A percentile compares a stretch with the other conserved stretches of the same genome.
These are phyloP conservation scores for rat (Rattus norvegicus) DNA, from an alignment of 2,113 vertebrate species.

Conservation along the genomic window DNA sequence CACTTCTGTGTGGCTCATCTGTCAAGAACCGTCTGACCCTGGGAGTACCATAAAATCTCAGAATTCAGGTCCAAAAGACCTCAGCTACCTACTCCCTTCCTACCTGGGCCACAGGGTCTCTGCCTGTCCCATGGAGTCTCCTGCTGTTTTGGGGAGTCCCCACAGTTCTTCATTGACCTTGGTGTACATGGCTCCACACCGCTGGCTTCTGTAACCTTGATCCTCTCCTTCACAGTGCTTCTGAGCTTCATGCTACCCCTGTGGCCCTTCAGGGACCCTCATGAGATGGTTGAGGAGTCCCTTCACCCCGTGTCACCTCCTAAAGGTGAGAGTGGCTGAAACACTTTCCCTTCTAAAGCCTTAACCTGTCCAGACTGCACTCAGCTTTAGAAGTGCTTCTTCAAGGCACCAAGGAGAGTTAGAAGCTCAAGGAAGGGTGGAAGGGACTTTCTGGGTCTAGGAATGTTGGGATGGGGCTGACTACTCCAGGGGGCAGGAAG, in stretches of 20 bases:
- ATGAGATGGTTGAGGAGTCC: neutral
- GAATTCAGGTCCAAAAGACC: neutral
- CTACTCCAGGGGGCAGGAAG: neutral
- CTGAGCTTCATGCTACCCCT: accelerated
- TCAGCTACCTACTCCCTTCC: neutral
- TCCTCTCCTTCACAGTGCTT: neutral
- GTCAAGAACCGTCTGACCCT: no score
- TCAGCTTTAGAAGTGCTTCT: neutral
- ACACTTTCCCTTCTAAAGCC: neutral
- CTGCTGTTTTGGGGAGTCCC: neutral
- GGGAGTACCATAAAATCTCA: neutral
- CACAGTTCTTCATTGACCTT: neutral
- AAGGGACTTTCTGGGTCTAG: neutral
- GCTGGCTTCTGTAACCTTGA: neutral
- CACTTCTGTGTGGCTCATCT: neutral
- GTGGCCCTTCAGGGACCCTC: neutral
- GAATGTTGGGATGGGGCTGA: neutral
- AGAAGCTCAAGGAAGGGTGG: neutral
- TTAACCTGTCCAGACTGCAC: neutral
- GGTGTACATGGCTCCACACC: neutral
- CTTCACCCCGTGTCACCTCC: neutral
- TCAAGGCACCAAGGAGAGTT: neutral
- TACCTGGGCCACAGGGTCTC: neutral
- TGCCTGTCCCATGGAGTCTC: neutral
- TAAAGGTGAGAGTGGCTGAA: neutral